Conservation (phyloP, 2,113 vertebrate species). For the Paracanthobrama guichenoti region DNA sequence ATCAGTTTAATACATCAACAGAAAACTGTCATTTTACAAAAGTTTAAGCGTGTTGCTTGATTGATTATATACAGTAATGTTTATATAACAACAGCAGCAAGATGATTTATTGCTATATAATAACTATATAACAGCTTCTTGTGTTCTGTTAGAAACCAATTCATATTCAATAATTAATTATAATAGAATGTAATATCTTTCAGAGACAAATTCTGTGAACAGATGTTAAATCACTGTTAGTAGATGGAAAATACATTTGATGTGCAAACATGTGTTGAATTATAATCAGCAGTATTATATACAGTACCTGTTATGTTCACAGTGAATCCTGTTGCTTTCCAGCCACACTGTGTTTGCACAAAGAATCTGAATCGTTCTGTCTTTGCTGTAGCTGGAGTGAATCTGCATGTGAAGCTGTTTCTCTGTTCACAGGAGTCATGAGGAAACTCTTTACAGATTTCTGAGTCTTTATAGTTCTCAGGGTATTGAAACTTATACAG, state of each 20-base stretch:
- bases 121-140: neutral
- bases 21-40: no score
- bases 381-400: neutral
- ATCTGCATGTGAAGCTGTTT: neutral
- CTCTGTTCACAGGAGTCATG: rapidly evolving
- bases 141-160: neutral
- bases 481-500: neutral
- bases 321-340: rapidly evolving
- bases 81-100: no score
- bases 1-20: no score
- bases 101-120: no score
- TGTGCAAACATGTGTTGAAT: neutral
- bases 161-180: neutral
- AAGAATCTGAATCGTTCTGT: neutral
- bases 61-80: no score
- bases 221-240: neutral
- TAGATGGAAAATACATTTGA: neutral
- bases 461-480: rapidly evolving
- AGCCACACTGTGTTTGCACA: rapidly evolving
- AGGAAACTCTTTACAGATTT: rapidly evolving
- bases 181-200: neutral
- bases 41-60: no score
- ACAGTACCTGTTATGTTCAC: neutral
- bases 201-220: no score
- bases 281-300: neutral